Base-by-base conservation (phyloP, 2,888 invertebrate species). In the Barypeithes pellucidus region DNA sequence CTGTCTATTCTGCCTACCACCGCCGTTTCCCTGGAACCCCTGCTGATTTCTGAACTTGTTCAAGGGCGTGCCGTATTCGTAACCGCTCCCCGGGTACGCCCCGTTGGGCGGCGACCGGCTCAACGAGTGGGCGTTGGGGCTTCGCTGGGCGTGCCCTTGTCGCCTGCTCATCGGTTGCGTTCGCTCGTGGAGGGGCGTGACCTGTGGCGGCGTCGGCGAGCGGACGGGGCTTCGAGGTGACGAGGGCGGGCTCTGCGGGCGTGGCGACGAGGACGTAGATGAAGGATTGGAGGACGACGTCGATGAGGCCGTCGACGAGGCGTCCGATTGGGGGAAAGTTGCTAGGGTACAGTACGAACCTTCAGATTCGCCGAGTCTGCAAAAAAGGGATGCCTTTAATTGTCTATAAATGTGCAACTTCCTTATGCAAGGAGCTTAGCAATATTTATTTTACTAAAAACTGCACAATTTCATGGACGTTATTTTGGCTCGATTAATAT, bases 301-400 rank as follows among this genome's bases (percentile, higher is more conserved):
- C 69, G 76, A 76, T 59, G 75, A 65, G 39, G 72, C 24, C 36
- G 75, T 69, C 67, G 78, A 77, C 22, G 81, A 80, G 59, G 80
- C 79, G 61, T 78, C 78, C 67, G 82, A 82, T 67, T 80, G 81
- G 61, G 84, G 87, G 78, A 90, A 89, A 71, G 89, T 89, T 78
- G 90, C 90, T 83, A 90, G 84, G 76, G 89, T 89, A 84, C 90
- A 90, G 82, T 89, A 90, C 79, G 90, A 90, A 78, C 90, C 90
- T 86, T 89, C 88, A 80, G 88, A 88, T 85, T 90, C 90, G 79
- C 90, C 90, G 81, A 90, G 89, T 81, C 90, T 89, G 77, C 80
- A 87, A 82, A 82, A 84, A 67, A 86, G n/a, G n/a, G n/a, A n/a
- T n/a, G n/a, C n/a, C n/a, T n/a, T n/a, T n/a, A 43, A 41, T 45